A percentile compares a stretch with the other conserved stretches of the same genome.
phyloP scores from a whole-genome alignment of 2,113 vertebrate species.

The Calidris pygmaea region DNA sequence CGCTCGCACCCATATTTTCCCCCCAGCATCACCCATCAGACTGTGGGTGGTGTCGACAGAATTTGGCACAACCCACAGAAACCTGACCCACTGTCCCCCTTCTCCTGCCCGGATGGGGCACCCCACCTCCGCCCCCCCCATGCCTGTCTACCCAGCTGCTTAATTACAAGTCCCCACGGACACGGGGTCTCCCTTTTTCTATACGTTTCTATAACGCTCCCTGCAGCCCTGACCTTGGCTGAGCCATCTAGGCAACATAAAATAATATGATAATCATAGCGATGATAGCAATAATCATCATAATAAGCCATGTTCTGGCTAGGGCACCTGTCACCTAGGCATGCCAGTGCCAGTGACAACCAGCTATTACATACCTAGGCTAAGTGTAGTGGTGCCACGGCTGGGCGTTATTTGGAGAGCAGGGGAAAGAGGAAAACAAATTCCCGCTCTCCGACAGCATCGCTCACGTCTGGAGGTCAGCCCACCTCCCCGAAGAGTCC shows the following conservation, averaged over 20 bases:
- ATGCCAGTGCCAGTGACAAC: not conserved
- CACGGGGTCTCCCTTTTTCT: rapidly evolving
- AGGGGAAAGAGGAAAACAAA: not conserved
- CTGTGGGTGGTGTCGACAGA: rapidly evolving
- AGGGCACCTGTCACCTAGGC: conserved; percentile 38
- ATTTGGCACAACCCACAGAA: not conserved
- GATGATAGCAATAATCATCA: not conserved
- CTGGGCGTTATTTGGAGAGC: not conserved
- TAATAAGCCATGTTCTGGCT: not conserved
- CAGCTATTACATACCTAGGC: conserved; percentile 21
- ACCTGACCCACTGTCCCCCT: not conserved
- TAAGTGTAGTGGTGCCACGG: not conserved
- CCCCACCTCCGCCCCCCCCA: not conserved
- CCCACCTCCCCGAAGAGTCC: not conserved
- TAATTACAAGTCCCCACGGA: not conserved
- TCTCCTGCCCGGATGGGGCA: not conserved
- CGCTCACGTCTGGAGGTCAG: not conserved
- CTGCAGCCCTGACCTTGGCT: not conserved
- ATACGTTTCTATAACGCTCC: not conserved
- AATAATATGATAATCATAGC: conserved; percentile 42
- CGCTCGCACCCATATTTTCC: rapidly evolving
- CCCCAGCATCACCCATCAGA: not conserved
- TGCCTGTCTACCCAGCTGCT: not conserved
- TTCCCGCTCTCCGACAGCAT: rapidly evolving
- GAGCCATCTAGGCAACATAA: not conserved